Percentiles rank a stretch among this genome's conserved stretches.
These are phyloP conservation scores for Drosophila borealis DNA, from an alignment of 2,888 invertebrate species.

Conservation along the genomic window DNA sequence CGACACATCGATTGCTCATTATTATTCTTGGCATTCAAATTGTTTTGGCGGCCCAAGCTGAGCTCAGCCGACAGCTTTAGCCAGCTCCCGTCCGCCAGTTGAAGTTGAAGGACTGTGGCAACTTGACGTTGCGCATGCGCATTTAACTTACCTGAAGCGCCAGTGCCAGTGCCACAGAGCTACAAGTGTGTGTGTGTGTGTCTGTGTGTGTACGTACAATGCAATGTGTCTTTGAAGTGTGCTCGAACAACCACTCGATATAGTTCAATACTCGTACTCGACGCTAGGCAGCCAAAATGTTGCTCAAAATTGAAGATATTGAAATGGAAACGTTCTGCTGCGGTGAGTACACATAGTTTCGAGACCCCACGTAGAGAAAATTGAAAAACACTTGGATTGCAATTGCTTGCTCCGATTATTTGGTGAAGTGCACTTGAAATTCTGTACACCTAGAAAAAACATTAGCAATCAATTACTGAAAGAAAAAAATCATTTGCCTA, in stretches of 20 bases:
- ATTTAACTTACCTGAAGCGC: slow-evolving; percentile 22
- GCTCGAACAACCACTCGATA: slow-evolving; percentile 1
- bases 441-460: slow-evolving; percentile 2
- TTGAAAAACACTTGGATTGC: slow-evolving; percentile 24
- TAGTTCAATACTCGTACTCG: not conserved
- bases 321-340: slow-evolving; percentile 84
- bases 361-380: slow-evolving; percentile 27
- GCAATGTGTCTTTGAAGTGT: slow-evolving; percentile 24
- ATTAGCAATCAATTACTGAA: slow-evolving; percentile 36
- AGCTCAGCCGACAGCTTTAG: slow-evolving; percentile 57
- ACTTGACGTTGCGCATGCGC: slow-evolving; percentile 74
- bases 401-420: slow-evolving; percentile 6
- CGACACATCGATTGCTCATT: slow-evolving; percentile 59
- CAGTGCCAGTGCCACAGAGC: slow-evolving; percentile 6
- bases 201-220: not conserved
- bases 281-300: slow-evolving; percentile 41
- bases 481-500: not conserved
- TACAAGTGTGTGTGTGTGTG: slow-evolving; percentile 2
- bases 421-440: slow-evolving; percentile 41
- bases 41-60: slow-evolving; percentile 47
- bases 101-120: slow-evolving; percentile 77
- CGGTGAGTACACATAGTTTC: slow-evolving; percentile 72
- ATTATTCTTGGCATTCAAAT: slow-evolving; percentile 72
- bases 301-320: slow-evolving; percentile 78
- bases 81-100: slow-evolving; percentile 60